Evolutionary conservation across 2,888 invertebrate genomes (phyloP).

Genomic region (Coenonympha glycerion): DNA sequence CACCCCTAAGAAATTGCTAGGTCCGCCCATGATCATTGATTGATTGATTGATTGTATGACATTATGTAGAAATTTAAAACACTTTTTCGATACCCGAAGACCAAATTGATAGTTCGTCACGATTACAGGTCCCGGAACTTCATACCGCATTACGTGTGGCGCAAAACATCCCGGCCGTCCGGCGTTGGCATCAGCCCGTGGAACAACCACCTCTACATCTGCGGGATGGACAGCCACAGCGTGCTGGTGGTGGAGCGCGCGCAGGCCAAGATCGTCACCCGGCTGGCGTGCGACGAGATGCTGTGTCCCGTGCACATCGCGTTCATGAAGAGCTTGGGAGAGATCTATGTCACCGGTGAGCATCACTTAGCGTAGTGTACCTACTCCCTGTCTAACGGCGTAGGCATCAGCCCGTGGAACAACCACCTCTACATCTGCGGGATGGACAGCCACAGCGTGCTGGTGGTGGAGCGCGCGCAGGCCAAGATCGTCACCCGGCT

Average conservation of each 20-base stretch:
- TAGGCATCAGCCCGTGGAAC: conserved; percentile 79
- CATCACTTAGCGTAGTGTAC: too few relatives aligned
- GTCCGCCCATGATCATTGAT: too few relatives aligned
- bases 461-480: conserved; percentile 66
- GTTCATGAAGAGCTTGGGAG: conserved; percentile 72
- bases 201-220: conserved; percentile 77
- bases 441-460: conserved; percentile 79
- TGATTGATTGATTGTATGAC: too few relatives aligned
- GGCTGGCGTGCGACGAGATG: conserved; percentile 75
- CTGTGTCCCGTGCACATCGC: conserved; percentile 78
- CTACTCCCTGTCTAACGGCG: too few relatives aligned
- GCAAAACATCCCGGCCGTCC: conserved; percentile 78
- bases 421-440: conserved; percentile 78
- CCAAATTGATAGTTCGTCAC: too few relatives aligned
- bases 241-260: conserved; percentile 67
- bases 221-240: conserved; percentile 80
- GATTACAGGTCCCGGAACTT: conserved; percentile 72
- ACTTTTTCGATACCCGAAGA: too few relatives aligned
- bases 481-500: conserved; percentile 72
- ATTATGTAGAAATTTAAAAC: too few relatives aligned
- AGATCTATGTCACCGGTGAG: conserved; percentile 77
- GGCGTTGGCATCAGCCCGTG: conserved; percentile 81
- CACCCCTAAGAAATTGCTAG: too few relatives aligned
- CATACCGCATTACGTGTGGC: conserved; percentile 73
- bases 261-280: conserved; percentile 69